A percentile compares a stretch with the other conserved stretches of the same genome.
These are phyloP conservation scores for Micromussa lordhowensis DNA, from an alignment of 92 coral and sea anemone genomes.

Conservation along the genomic window DNA sequence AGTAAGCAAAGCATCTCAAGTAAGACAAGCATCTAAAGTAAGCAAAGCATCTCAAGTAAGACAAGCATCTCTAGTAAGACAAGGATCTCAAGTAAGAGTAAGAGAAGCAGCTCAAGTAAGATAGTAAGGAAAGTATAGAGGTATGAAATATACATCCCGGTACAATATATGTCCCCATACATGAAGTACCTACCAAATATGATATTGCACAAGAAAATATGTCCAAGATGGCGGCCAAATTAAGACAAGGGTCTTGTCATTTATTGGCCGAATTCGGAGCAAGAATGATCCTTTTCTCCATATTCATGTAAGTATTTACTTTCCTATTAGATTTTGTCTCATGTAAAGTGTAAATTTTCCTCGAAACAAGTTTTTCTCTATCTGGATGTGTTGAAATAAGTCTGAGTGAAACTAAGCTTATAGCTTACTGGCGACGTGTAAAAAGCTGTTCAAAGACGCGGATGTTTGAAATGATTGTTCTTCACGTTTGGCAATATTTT, in stretches of 20 bases:
- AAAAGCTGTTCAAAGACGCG: background rate
- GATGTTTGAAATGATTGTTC: background rate
- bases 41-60: too few relatives aligned
- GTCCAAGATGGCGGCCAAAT: conserved; percentile 80
- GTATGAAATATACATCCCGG: too few relatives aligned
- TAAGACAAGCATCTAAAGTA: too few relatives aligned
- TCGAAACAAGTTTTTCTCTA: background rate
- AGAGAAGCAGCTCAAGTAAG: too few relatives aligned
- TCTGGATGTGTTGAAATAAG: too few relatives aligned
- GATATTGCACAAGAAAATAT: conserved; percentile 1
- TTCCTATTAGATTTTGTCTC: background rate
- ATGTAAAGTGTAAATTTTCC: background rate
- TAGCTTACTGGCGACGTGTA: conserved; percentile 16
- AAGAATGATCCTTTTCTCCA: conserved; percentile 68
- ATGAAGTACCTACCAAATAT: too few relatives aligned
- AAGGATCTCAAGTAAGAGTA: too few relatives aligned
- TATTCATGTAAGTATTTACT: conserved; percentile 75
- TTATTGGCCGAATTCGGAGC: conserved; percentile 74
- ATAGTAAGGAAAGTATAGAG: too few relatives aligned
- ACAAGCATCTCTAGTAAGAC: too few relatives aligned
- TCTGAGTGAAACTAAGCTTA: background rate
- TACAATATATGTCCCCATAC: too few relatives aligned
- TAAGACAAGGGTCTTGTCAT: conserved; percentile 51
- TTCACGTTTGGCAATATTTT: background rate
- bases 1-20: too few relatives aligned